Percentiles rank a stretch among this genome's conserved stretches.
Evolutionary conservation across 2,113 vertebrate genomes (phyloP).

Genomic region (Phycodurus eques): DNA sequence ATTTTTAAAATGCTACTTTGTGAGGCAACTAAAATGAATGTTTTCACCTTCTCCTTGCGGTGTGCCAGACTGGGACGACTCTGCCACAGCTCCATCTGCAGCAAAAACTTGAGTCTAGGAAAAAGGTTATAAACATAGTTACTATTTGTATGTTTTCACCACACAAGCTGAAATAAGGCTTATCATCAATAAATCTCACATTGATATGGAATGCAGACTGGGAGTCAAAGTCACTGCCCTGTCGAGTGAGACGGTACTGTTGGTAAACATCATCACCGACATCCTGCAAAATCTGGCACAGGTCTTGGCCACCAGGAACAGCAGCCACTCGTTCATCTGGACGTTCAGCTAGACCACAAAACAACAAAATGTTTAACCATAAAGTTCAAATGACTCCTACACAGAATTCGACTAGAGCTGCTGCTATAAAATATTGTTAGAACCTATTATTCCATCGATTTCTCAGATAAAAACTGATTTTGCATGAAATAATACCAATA

Average conservation of each 20-base stretch:
- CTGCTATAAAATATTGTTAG: too few relatives aligned
- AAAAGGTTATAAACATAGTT: background rate
- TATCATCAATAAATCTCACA: slow-evolving; percentile 66
- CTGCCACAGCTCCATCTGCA: slow-evolving; percentile 81
- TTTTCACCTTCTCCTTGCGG: slow-evolving; percentile 85
- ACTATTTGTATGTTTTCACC: background rate
- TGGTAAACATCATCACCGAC: slow-evolving; percentile 92
- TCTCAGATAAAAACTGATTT: background rate
- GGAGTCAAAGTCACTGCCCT: slow-evolving; percentile 88
- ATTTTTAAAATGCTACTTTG: background rate
- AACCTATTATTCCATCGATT: background rate
- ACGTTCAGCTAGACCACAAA: slow-evolving; percentile 74
- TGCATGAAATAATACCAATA: too few relatives aligned
- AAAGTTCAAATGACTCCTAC: background rate
- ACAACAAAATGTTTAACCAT: background rate
- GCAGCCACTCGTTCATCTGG: slow-evolving; percentile 76
- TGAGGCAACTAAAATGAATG: background rate
- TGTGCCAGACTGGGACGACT: slow-evolving; percentile 82
- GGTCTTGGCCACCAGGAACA: slow-evolving; percentile 80
- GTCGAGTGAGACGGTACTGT: slow-evolving; percentile 87
- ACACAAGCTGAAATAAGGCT: background rate
- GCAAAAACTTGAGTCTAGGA: slow-evolving; percentile 87
- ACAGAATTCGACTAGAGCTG: background rate
- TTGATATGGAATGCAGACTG: slow-evolving; percentile 89
- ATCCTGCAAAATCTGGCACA: slow-evolving; percentile 89